Conservation (phyloP, 2,888 invertebrate species). For the Callyntrura sp. region DNA sequence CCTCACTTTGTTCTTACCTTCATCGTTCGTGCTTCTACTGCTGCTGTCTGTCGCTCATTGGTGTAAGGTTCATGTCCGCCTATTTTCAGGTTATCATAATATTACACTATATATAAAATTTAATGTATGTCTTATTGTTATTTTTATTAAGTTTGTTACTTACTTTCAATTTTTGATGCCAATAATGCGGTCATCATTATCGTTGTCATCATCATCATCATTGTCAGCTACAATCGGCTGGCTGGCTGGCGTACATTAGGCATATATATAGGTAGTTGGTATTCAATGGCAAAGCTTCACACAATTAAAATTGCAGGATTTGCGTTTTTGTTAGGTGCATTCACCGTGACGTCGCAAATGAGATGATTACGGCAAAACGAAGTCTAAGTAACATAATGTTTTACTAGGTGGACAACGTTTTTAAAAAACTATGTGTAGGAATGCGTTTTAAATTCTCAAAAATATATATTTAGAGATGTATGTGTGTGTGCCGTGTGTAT, state of each 20-base stretch:
- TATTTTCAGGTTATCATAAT: constrained; percentile 74
- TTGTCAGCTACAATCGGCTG: not conserved
- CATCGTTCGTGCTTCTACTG: constrained; percentile 52
- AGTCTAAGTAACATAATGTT: not conserved
- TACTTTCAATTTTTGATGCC: constrained; percentile 80
- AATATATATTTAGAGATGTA: too few species aligned
- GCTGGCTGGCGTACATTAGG: not conserved
- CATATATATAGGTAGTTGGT: too few species aligned
- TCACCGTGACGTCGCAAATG: constrained; percentile 62
- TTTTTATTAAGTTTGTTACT: constrained; percentile 69
- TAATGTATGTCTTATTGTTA: constrained; percentile 59
- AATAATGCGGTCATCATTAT: constrained; percentile 78
- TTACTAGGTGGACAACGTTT: too few species aligned
- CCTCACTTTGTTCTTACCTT: constrained; percentile 26
- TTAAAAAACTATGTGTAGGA: too few species aligned
- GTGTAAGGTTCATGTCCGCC: constrained; percentile 61
- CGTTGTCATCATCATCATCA: constrained; percentile 45
- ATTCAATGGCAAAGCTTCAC: too few species aligned
- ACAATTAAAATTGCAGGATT: not conserved
- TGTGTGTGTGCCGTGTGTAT: too few species aligned
- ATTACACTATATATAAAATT: constrained; percentile 56
- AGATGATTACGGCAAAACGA: constrained; percentile 5
- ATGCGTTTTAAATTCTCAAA: too few species aligned
- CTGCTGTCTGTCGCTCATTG: constrained; percentile 43
- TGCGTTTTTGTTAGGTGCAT: constrained; percentile 36